Conservation (phyloP, 2,888 invertebrate genomes). For the Stenodera caucasica region DNA sequence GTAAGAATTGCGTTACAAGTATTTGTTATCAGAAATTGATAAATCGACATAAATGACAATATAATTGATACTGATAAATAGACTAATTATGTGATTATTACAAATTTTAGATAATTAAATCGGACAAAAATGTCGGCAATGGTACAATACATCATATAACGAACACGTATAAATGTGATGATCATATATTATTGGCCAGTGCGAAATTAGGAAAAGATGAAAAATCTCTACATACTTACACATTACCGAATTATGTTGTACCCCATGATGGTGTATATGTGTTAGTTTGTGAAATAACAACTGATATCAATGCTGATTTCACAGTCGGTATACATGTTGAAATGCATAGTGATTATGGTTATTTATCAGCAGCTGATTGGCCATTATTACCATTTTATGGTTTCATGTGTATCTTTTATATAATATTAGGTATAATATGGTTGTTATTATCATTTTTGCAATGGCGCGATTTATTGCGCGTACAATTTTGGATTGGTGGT, state of each 20-base stretch:
- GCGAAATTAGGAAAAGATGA: conserved; percentile 42
- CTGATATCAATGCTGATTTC: conserved; percentile 54
- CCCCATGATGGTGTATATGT: conserved; percentile 74
- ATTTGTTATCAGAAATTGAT: too few species aligned
- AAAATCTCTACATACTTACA: conserved; percentile 27
- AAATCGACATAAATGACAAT: too few species aligned
- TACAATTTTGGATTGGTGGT: conserved; percentile 96
- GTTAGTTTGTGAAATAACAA: conserved; percentile 58
- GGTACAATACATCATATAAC: conserved; percentile 7
- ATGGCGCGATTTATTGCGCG: conserved; percentile 87
- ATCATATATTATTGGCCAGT: conserved; percentile 49
- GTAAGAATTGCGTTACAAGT: too few species aligned
- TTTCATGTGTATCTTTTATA: conserved; percentile 86
- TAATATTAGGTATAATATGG: conserved; percentile 82
- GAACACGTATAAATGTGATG: conserved; percentile 46
- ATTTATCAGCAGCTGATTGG: conserved; percentile 87
- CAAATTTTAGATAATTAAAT: conserved; percentile 19
- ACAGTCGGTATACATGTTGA: conserved; percentile 67
- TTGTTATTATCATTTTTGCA: conserved; percentile 78
- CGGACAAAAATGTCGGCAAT: conserved; percentile 8
- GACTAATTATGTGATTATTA: conserved; percentile 21
- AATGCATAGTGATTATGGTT: conserved; percentile 77
- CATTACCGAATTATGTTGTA: conserved; percentile 60
- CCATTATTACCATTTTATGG: conserved; percentile 88
- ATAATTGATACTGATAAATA: too few species aligned